These are phyloP conservation scores for Spheniscus humboldti DNA, from an alignment of 2,797 vertebrate species.

Conservation along the genomic window DNA sequence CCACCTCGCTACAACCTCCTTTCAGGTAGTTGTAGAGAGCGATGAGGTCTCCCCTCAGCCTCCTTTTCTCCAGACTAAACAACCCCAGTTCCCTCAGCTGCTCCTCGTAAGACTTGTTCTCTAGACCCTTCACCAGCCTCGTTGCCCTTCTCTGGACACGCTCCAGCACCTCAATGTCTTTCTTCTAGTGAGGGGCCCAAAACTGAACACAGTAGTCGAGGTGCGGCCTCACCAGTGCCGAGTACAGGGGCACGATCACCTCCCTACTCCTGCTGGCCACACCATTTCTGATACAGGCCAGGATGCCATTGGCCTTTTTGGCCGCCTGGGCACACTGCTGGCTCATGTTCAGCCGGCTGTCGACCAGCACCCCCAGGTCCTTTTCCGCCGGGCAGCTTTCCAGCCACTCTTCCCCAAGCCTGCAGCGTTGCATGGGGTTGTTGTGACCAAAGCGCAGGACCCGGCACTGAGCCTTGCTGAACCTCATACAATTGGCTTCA, in stretches of 20 bases:
- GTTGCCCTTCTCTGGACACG: neutral
- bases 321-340: neutral
- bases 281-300: neutral
- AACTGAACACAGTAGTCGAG: neutral
- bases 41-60: neutral
- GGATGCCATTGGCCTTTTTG: neutral
- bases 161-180: neutral
- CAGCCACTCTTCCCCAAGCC: neutral
- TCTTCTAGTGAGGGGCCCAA: neutral
- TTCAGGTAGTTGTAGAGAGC: neutral
- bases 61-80: neutral
- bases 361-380: neutral
- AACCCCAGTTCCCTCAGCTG: neutral
- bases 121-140: neutral
- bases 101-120: neutral
- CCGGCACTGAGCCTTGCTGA: neutral
- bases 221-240: neutral
- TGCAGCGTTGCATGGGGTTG: accelerated
- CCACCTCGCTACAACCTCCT: neutral
- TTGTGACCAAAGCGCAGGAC: neutral
- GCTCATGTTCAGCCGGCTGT: neutral
- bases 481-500: neutral
- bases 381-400: neutral
- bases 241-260: neutral
- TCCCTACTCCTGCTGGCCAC: neutral